Evolutionary conservation across 2,113 vertebrate species (phyloP).

Genomic region (Epinephelus lanceolatus): DNA sequence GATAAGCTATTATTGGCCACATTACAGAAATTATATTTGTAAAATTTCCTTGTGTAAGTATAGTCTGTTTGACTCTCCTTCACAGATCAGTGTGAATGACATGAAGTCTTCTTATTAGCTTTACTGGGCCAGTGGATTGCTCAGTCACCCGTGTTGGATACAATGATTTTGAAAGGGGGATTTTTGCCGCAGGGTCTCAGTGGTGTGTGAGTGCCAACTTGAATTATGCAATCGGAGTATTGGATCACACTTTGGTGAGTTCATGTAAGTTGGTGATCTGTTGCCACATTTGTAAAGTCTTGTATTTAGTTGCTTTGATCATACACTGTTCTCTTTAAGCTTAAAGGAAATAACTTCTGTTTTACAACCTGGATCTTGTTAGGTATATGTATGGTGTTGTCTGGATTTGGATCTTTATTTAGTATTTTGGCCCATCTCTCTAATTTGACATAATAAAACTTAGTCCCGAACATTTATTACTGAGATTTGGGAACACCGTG

Average conservation of each 20-base stretch:
- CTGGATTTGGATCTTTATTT: neutral
- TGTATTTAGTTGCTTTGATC: neutral
- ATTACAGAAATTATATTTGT: no score
- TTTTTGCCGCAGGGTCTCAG: slow-evolving; percentile 8
- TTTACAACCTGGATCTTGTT: no score
- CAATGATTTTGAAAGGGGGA: neutral
- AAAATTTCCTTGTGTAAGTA: no score
- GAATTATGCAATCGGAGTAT: neutral
- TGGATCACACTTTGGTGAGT: neutral
- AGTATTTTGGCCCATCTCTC: neutral
- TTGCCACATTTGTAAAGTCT: neutral
- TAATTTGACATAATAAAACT: no score
- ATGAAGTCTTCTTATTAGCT: neutral
- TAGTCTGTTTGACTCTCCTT: no score
- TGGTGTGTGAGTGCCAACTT: neutral
- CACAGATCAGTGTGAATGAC: no score
- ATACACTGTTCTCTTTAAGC: neutral
- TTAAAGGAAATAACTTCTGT: no score
- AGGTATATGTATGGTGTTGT: neutral
- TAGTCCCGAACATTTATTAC: no score
- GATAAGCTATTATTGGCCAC: no score
- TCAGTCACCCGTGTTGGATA: slow-evolving; percentile 16
- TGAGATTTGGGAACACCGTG: no score
- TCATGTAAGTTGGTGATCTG: neutral
- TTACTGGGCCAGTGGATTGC: slow-evolving; percentile 33